Conservation (phyloP, 2,888 invertebrate species). For the Zaprionus bogoriensis region DNA sequence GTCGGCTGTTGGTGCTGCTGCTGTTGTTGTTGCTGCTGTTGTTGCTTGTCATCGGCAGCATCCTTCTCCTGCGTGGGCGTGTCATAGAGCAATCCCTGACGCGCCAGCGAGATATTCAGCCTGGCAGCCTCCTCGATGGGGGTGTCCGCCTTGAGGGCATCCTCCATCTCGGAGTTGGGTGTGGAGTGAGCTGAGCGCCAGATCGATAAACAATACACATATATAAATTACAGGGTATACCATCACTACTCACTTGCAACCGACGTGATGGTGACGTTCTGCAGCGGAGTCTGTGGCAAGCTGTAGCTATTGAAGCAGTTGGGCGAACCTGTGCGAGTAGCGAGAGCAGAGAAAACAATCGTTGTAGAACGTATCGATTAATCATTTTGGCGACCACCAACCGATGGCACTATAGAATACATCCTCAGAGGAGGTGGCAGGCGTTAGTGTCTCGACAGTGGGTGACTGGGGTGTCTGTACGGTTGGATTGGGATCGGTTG, state of each 20-base stretch:
- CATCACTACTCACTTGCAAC: constrained; percentile 37
- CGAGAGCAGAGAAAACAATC: background rate
- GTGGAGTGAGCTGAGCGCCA: constrained; percentile 56
- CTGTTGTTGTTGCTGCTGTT: constrained; percentile 46
- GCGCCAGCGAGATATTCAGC: constrained; percentile 17
- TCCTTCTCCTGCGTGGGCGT: constrained; percentile 18
- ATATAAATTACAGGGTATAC: background rate
- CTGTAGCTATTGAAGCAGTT: constrained; percentile 58
- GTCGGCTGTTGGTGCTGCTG: constrained; percentile 42
- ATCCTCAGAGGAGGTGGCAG: constrained; percentile 81
- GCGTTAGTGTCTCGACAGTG: constrained; percentile 61
- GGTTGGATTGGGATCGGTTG: constrained; percentile 5
- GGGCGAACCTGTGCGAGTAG: constrained; percentile 68
- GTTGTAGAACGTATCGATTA: background rate
- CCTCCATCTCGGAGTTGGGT: constrained; percentile 41
- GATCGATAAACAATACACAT: background rate
- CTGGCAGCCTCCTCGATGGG: constrained; percentile 24
- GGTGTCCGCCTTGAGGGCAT: constrained; percentile 21
- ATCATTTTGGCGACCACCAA: too few relatives aligned
- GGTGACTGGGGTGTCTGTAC: constrained; percentile 9
- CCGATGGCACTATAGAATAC: constrained; percentile 82
- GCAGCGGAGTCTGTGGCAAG: constrained; percentile 44
- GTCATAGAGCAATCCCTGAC: constrained; percentile 4
- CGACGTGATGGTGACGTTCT: constrained; percentile 34
- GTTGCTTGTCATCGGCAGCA: constrained; percentile 11